Conservation (phyloP, 2,113 vertebrate species). For the Thryonomys swinderianus region DNA sequence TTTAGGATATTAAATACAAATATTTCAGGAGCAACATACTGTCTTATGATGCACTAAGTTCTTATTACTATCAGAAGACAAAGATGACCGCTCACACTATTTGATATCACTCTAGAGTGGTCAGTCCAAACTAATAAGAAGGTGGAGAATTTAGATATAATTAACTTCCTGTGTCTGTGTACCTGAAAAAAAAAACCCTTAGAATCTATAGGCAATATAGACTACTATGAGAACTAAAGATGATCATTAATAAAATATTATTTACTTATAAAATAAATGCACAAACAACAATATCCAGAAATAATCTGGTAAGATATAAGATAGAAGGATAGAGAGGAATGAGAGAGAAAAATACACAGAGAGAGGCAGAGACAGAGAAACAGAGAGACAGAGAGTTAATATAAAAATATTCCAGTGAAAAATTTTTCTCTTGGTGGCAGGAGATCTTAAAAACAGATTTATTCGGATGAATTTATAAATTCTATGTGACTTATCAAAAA, state of each 20-base stretch:
- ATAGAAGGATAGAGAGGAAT: background rate
- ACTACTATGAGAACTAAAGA: background rate
- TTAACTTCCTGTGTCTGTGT: conserved; percentile 14
- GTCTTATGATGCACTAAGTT: background rate
- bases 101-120: background rate
- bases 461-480: conserved; percentile 2
- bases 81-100: background rate
- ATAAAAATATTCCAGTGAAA: background rate
- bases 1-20: background rate
- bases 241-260: background rate
- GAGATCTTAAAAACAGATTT: background rate
- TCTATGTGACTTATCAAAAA: conserved; percentile 3
- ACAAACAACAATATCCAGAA: background rate
- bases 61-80: background rate
- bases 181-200: background rate
- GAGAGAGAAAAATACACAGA: background rate
- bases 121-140: background rate
- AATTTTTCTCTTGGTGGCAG: background rate
- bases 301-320: background rate
- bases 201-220: background rate
- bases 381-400: background rate
- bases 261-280: conserved; percentile 3
- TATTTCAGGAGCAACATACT: background rate
- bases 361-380: background rate
- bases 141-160: background rate